These are phyloP conservation scores for Choloepus hoffmanni DNA, from an alignment of 2,113 vertebrate species.

Conservation along the genomic window DNA sequence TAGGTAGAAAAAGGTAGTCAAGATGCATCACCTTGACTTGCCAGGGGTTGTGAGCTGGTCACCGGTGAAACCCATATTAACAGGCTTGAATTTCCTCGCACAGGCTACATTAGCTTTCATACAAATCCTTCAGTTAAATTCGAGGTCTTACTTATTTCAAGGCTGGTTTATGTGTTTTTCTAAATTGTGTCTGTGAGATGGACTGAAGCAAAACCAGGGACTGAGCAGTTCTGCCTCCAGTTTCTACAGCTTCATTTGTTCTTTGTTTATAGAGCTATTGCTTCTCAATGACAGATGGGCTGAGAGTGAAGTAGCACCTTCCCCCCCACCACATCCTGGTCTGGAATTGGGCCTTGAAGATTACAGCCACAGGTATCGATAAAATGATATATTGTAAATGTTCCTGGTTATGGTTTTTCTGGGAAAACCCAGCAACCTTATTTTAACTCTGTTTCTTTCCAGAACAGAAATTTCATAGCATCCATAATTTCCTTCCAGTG, in stretches of 20 bases:
- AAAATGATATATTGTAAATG: slow-evolving; percentile 50
- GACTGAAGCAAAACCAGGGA: slow-evolving; percentile 1
- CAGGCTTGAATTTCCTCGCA: neutral
- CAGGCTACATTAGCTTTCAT: slow-evolving; percentile 57
- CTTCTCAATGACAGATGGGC: slow-evolving; percentile 70
- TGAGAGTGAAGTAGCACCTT: slow-evolving; percentile 84
- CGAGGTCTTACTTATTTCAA: slow-evolving; percentile 82
- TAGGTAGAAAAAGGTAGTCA: neutral
- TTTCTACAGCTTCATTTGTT: slow-evolving; percentile 76
- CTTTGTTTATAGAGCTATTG: slow-evolving; percentile 82
- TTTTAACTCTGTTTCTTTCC: slow-evolving; percentile 66
- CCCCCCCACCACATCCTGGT: slow-evolving; percentile 84
- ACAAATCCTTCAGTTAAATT: slow-evolving; percentile 74
- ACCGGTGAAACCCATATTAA: neutral
- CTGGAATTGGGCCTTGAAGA: slow-evolving; percentile 86
- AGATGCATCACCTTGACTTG: neutral
- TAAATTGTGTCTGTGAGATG: slow-evolving; percentile 72
- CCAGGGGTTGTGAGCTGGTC: neutral
- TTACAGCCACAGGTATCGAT: slow-evolving; percentile 85
- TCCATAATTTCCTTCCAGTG: slow-evolving; percentile 53
- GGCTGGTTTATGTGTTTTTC: slow-evolving; percentile 83
- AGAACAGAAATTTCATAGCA: slow-evolving; percentile 49
- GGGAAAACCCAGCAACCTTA: slow-evolving; percentile 59
- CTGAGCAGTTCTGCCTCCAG: slow-evolving; percentile 67
- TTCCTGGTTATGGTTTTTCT: slow-evolving; percentile 26